Evolutionary conservation across 2,888 invertebrate genomes (phyloP).

Genomic region (Baccha elongata): DNA sequence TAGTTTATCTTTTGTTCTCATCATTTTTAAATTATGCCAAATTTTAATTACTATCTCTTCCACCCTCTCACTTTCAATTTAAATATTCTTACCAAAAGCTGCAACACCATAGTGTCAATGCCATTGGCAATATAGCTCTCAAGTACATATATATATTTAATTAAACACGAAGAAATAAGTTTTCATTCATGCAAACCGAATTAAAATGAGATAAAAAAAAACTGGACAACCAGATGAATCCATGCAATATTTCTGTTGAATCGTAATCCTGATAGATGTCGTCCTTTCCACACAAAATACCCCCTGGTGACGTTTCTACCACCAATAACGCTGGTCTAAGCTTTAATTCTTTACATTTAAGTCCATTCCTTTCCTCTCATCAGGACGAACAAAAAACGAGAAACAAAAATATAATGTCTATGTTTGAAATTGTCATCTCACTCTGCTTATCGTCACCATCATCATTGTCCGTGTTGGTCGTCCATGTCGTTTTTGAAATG

Average conservation of each 20-base stretch:
- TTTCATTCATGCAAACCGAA: slow-evolving; percentile 21
- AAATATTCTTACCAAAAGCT: background rate
- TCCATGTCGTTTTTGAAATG: slow-evolving; percentile 28
- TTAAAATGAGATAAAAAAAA: slow-evolving; percentile 1
- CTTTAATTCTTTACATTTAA: slow-evolving; percentile 58
- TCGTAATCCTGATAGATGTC: slow-evolving; percentile 59
- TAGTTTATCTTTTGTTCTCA: too few species aligned
- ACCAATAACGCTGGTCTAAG: slow-evolving; percentile 38
- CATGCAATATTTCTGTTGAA: slow-evolving; percentile 61
- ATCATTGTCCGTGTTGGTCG: slow-evolving; percentile 30
- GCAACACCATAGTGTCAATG: slow-evolving; percentile 18
- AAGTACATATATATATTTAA: slow-evolving; percentile 55
- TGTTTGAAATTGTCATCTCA: slow-evolving; percentile 63
- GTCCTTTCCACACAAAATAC: slow-evolving; percentile 46
- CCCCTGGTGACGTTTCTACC: slow-evolving; percentile 30
- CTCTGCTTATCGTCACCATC: slow-evolving; percentile 53
- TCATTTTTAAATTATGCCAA: too few species aligned
- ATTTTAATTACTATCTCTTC: too few species aligned
- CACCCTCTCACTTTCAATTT: background rate
- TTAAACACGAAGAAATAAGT: slow-evolving; percentile 62
- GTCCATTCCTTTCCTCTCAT: slow-evolving; percentile 9
- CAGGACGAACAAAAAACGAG: slow-evolving; percentile 26
- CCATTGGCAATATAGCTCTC: background rate
- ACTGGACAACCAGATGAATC: slow-evolving; percentile 56
- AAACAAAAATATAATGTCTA: slow-evolving; percentile 57